These are phyloP conservation scores for Colius striatus DNA, from an alignment of 2,113 vertebrate species.

Conservation along the genomic window DNA sequence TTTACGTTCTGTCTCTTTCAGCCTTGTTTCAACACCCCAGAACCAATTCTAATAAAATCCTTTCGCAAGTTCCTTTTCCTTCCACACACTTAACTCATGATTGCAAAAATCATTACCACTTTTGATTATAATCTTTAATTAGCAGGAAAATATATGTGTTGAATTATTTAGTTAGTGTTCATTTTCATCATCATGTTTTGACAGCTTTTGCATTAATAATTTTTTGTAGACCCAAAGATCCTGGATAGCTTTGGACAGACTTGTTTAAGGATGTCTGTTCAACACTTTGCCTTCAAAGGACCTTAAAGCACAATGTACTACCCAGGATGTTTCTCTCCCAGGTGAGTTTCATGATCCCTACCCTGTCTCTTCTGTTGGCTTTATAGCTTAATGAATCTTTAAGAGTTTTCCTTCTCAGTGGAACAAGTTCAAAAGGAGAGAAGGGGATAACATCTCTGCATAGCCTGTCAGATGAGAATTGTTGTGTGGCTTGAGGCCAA, in stretches of 20 bases:
- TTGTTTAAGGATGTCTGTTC: neutral
- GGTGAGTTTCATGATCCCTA: neutral
- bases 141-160: slow-evolving; percentile 43
- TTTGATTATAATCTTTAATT: slow-evolving; percentile 70
- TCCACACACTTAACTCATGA: slow-evolving; percentile 42
- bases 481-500: neutral
- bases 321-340: neutral
- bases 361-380: neutral
- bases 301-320: neutral
- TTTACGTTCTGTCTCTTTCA: slow-evolving; percentile 55
- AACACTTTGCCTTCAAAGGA: neutral
- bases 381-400: slow-evolving; percentile 38
- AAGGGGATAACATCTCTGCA: neutral
- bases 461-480: neutral
- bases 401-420: slow-evolving; percentile 16
- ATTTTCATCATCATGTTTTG: slow-evolving; percentile 26
- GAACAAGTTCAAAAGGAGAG: neutral
- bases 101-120: slow-evolving; percentile 58
- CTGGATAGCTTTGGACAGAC: neutral
- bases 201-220: slow-evolving; percentile 32
- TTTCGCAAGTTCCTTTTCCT: slow-evolving; percentile 10
- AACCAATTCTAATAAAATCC: slow-evolving; percentile 42
- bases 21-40: slow-evolving; percentile 18
- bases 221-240: neutral
- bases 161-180: slow-evolving; percentile 56